Conservation (phyloP, 2,113 vertebrate genomes). For the Reinhardtius hippoglossoides region DNA sequence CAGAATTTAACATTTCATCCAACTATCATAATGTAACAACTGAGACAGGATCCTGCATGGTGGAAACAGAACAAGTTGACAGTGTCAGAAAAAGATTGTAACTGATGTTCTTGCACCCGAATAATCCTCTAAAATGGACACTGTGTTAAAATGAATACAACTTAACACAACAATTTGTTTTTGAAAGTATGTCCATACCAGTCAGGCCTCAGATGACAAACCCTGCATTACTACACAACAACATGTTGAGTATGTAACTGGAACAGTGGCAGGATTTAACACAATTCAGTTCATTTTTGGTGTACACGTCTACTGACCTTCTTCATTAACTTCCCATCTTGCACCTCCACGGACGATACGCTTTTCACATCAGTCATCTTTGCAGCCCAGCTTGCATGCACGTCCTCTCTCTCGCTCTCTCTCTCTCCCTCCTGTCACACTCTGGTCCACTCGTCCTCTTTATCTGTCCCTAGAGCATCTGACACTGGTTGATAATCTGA, state of each 20-base stretch:
- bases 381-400: constrained; percentile 51
- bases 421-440: constrained; percentile 27
- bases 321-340: constrained; percentile 78
- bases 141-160: background rate
- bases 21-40: background rate
- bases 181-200: background rate
- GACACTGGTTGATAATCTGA: constrained; percentile 74
- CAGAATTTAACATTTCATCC: background rate
- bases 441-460: constrained; percentile 57
- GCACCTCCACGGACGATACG: constrained; percentile 66
- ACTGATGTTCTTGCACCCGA: background rate
- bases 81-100: background rate
- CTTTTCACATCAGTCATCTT: constrained; percentile 71
- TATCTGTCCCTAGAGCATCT: constrained; percentile 60
- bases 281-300: background rate
- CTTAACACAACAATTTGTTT: background rate
- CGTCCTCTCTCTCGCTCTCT: constrained; percentile 24
- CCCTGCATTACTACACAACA: background rate
- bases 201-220: constrained; percentile 2
- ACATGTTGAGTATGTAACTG: constrained; percentile 1
- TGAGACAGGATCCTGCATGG: background rate
- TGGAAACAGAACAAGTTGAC: background rate
- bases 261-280: constrained; percentile 4
- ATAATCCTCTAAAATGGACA: background rate
- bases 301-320: constrained; percentile 74